phyloP scores from a whole-genome alignment of 1,140 invertebrate genomes.

The Drosophila carrolli region DNA sequence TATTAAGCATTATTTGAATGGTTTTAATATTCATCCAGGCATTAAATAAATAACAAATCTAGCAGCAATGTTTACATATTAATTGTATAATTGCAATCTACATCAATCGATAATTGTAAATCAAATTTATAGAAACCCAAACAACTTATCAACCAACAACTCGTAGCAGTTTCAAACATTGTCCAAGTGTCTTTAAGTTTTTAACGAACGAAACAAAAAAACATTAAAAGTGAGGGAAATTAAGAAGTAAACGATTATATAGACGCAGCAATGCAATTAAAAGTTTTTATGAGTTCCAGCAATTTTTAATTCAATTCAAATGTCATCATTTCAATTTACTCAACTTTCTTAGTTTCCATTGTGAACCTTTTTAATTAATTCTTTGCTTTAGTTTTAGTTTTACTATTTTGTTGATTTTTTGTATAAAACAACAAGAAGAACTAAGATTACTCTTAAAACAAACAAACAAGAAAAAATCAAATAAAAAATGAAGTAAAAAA shows the following conservation, averaged over 20 bases:
- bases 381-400: constrained; percentile 76
- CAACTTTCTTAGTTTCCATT: constrained; percentile 54
- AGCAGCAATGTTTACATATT: constrained; percentile 61
- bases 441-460: constrained; percentile 52
- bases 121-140: constrained; percentile 34
- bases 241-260: constrained; percentile 27
- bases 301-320: constrained; percentile 31
- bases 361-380: constrained; percentile 56
- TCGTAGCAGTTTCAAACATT: constrained; percentile 69
- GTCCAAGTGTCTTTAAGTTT: constrained; percentile 79
- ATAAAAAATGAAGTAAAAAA: constrained; percentile 64
- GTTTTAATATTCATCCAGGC: constrained; percentile 80
- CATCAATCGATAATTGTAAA: constrained; percentile 59
- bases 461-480: constrained; percentile 70
- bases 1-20: constrained; percentile 82
- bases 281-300: constrained; percentile 49
- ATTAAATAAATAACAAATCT: constrained; percentile 73
- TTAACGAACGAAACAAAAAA: constrained; percentile 70
- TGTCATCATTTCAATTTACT: constrained; percentile 25
- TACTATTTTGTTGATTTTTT: constrained; percentile 75
- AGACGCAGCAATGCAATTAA: constrained; percentile 56
- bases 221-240: constrained; percentile 10
- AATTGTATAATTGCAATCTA: constrained; percentile 70
- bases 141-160: constrained; percentile 45
- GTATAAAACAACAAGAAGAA: constrained; percentile 66